Evolutionary conservation across 2,888 invertebrate genomes (phyloP), one percentile per base, ranked within the genome.

Genomic region (Isoperla grammatica): DNA sequence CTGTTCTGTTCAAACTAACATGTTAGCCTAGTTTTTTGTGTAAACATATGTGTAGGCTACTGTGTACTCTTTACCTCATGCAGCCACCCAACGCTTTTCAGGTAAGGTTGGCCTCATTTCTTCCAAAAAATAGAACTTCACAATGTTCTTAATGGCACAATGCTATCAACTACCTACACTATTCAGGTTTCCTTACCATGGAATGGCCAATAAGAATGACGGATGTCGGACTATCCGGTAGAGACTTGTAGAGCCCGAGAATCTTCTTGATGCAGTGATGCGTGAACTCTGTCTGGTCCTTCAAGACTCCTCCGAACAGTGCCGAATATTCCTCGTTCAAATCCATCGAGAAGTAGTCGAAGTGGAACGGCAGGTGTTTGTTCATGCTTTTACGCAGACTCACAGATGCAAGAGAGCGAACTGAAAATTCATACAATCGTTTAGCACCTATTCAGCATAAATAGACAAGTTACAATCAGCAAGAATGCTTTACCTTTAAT

Each of bases 171-270:
- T n/a, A n/a, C n/a, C n/a, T n/a, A n/a, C n/a, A n/a, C n/a, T n/a
- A n/a, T n/a, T n/a, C n/a, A n/a, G 29, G 5, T 45, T 42, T 55
- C 67, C 76, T 75, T 76, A 90, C 92, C 92, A 97, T 95, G 8
- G 97, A 98, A 79, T 98, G 97, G 5, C 95, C 97, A 71, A 97
- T 85, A 1, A 98, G 72, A 48, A 95, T 80, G 13, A 98, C 83
- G 48, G 81, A 79, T 23, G 73, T 75, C 1, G 81, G 86, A 67
- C 66, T 67, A 57, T 75, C 72, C 11, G 77, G 75, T 61, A 76
- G 68, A 65, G 74, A 68, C 71, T 78, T 75, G 72, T 97, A 97
- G 45, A 96, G 75, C 56, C 81, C 79, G 59, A 93, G 76, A 69
- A 96, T 87, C 67, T 81, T 81, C 56, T 81, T 74, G 57, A 96